Evolutionary conservation across 2,888 invertebrate species (phyloP).

Genomic region (Empis livida): DNA sequence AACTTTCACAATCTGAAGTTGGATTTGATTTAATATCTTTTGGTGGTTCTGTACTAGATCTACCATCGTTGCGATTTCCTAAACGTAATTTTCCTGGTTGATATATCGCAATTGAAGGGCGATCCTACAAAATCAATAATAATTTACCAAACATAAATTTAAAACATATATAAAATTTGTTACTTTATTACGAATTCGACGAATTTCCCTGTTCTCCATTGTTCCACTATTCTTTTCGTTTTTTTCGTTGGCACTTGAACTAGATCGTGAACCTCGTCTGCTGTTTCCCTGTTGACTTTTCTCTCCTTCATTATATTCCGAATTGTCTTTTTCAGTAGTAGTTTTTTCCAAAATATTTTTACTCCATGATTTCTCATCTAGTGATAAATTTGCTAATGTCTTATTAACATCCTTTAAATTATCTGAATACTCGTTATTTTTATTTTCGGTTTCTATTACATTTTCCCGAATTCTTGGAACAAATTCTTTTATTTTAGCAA

Average conservation of each 20-base stretch:
- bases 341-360: neutral
- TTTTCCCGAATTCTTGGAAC: constrained; percentile 12
- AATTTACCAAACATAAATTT: neutral
- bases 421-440: neutral
- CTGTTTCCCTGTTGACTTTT: neutral
- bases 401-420: constrained; percentile 12
- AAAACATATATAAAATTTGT: constrained; percentile 1
- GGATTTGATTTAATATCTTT: constrained; percentile 18
- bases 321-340: constrained; percentile 7
- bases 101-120: constrained; percentile 81
- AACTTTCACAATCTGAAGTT: constrained; percentile 21
- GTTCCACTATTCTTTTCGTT: constrained; percentile 2
- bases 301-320: neutral
- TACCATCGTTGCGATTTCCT: constrained; percentile 10
- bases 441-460: neutral
- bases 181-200: constrained; percentile 34
- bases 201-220: constrained; percentile 7
- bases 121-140: constrained; percentile 44
- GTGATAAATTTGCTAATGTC: constrained; percentile 12
- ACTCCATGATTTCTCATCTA: constrained; percentile 5
- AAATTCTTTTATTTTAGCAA: constrained; percentile 17
- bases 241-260: constrained; percentile 4
- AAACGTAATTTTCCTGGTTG: constrained; percentile 55
- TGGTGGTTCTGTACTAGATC: constrained; percentile 11
- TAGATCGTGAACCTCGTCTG: neutral